Conservation (phyloP, 2,888 invertebrate species). For the Meandrusa payeni region DNA sequence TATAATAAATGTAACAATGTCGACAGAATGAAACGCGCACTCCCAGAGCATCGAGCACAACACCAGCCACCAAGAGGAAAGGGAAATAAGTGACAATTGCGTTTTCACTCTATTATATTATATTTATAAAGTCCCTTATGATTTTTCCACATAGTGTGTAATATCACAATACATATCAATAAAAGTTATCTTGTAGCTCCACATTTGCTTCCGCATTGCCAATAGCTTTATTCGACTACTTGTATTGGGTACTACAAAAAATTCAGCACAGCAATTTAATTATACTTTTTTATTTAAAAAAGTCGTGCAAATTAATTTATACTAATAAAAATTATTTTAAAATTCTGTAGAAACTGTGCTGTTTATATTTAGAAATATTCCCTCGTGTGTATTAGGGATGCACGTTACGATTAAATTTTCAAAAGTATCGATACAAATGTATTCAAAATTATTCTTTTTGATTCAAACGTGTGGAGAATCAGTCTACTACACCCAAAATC, state of each 20-base stretch:
- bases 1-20: constrained; percentile 12
- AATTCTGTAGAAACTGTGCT: background rate
- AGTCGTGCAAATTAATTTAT: background rate
- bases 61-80: constrained; percentile 74
- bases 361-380: constrained; percentile 1
- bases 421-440: too few relatives aligned
- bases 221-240: constrained; percentile 24
- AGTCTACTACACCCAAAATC: too few relatives aligned
- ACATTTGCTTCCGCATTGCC: constrained; percentile 23
- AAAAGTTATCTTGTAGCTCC: constrained; percentile 46
- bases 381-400: constrained; percentile 6
- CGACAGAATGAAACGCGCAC: constrained; percentile 53
- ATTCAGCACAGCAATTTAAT: constrained; percentile 12
- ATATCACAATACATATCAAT: constrained; percentile 78
- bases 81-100: constrained; percentile 59
- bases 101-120: constrained; percentile 52
- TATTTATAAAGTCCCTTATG: constrained; percentile 70
- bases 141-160: constrained; percentile 75
- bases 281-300: background rate
- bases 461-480: too few relatives aligned
- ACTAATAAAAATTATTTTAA: constrained; percentile 4
- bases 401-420: too few relatives aligned
- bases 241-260: constrained; percentile 9
- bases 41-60: constrained; percentile 63
- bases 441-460: too few relatives aligned